A percentile compares a stretch with the other conserved stretches of the same genome.
phyloP scores from a whole-genome alignment of 2,888 invertebrate species.

The Polydrusus pterygomalis region DNA sequence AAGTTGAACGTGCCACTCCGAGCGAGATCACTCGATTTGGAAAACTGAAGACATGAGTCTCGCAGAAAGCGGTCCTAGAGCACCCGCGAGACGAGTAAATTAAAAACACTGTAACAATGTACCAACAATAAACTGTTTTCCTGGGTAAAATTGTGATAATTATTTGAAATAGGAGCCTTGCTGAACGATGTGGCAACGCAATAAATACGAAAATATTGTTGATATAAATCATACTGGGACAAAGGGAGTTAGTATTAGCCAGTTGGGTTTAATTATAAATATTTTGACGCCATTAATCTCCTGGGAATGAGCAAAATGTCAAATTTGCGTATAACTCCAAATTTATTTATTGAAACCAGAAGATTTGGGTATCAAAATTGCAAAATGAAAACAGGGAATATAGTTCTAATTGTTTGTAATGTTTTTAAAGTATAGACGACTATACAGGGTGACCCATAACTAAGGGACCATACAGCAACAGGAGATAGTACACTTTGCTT shows the following conservation, averaged over 20 bases:
- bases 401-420: too few species aligned
- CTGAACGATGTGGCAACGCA: neutral
- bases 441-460: too few species aligned
- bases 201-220: constrained; percentile 16
- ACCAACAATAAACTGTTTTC: neutral
- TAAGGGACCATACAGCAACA: too few species aligned
- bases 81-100: too few species aligned
- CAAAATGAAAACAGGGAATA: neutral
- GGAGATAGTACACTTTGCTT: too few species aligned
- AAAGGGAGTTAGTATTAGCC: constrained; percentile 3
- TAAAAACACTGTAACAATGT: too few species aligned
- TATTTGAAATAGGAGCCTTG: neutral
- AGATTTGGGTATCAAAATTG: neutral
- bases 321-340: neutral
- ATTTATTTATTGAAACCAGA: neutral
- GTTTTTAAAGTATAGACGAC: too few species aligned
- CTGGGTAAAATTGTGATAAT: neutral
- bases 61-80: too few species aligned
- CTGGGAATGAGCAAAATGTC: constrained; percentile 3
- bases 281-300: constrained; percentile 7
- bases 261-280: constrained; percentile 24
- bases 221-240: constrained; percentile 15
- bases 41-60: too few species aligned
- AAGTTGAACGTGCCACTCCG: too few species aligned
- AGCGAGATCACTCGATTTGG: too few species aligned